Percentiles rank a stretch among this genome's conserved stretches.
phyloP scores from a whole-genome alignment of 2,888 invertebrate species.

The Xanthia icteritia region DNA sequence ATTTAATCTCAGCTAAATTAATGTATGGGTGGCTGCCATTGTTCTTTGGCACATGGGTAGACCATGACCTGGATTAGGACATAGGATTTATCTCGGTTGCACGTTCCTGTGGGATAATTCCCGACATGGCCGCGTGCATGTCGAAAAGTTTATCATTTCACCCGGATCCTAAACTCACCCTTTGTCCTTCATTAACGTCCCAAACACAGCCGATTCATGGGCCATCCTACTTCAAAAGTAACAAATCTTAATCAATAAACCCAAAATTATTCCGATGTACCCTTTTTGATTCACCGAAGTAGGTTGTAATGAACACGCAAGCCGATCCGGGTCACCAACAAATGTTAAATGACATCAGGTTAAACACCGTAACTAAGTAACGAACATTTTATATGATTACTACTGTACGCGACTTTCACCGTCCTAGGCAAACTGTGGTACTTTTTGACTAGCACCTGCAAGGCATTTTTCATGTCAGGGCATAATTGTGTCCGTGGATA shows the following conservation, averaged over 20 bases:
- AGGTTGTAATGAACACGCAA: slow-evolving; percentile 50
- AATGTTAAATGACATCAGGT: slow-evolving; percentile 34
- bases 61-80: background rate
- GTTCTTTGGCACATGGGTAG: no score
- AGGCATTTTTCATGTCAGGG: background rate
- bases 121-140: no score
- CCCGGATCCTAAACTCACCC: background rate
- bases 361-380: slow-evolving; percentile 41
- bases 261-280: slow-evolving; percentile 38
- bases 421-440: background rate
- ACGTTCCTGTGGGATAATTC: no score
- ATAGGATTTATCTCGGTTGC: no score
- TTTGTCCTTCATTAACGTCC: background rate
- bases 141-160: background rate
- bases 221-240: slow-evolving; percentile 4
- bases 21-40: no score
- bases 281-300: slow-evolving; percentile 36
- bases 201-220: background rate
- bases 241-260: slow-evolving; percentile 26
- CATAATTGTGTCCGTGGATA: background rate
- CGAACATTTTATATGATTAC: slow-evolving; percentile 21
- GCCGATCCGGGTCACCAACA: slow-evolving; percentile 40
- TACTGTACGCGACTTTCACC: slow-evolving; percentile 25
- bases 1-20: no score
- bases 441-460: background rate